Conservation (phyloP, 2,113 vertebrate genomes). For the Melanostigma gelatinosum region DNA sequence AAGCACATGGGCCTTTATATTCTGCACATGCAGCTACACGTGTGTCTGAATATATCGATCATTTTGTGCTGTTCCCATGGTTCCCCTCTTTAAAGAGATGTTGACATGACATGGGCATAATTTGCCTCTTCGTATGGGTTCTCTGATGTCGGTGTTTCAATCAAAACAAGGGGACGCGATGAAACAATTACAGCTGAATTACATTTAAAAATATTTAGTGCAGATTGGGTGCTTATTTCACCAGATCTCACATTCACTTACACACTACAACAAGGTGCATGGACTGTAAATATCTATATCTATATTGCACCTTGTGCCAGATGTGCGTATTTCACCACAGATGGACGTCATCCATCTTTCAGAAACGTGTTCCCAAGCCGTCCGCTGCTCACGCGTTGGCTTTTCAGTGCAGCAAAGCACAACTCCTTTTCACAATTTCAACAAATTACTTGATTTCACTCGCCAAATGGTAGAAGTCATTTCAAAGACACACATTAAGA, state of each 20-base stretch:
- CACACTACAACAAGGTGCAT: background rate
- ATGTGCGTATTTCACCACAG: constrained; percentile 4
- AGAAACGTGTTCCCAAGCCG: background rate
- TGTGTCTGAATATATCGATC: background rate
- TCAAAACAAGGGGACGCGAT: background rate
- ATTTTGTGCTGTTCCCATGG: constrained; percentile 26
- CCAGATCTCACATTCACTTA: background rate
- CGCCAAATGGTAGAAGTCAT: background rate
- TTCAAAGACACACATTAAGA: constrained; percentile 3
- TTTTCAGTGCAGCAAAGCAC: background rate
- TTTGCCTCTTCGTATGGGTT: background rate
- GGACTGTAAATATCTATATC: background rate
- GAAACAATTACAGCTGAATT: background rate
- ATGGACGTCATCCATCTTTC: constrained; percentile 7
- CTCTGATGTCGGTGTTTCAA: background rate
- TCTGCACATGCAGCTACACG: constrained; percentile 9
- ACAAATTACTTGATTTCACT: background rate
- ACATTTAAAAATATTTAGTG: background rate
- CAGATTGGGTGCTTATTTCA: background rate
- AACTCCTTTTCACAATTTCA: constrained; percentile 9
- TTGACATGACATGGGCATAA: constrained; percentile 2
- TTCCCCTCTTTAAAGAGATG: constrained; percentile 7
- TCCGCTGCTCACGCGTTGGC: background rate
- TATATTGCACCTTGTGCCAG: background rate
- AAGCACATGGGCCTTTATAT: background rate